Conservation (phyloP, 37 sponge, comb jelly and placozoan species). For the Beroe forskalii region DNA sequence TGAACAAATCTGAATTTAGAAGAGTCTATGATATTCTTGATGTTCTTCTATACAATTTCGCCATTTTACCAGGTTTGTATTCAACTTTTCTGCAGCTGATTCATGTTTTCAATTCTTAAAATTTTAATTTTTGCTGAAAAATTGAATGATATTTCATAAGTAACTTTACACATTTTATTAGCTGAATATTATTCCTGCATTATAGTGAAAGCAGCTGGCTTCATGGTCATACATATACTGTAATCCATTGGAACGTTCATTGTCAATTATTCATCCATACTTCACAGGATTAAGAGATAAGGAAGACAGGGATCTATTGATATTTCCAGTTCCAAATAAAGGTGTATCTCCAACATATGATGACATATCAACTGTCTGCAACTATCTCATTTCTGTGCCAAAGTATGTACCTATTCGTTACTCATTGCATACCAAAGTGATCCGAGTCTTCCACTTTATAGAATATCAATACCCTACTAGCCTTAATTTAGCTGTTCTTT, state of each 20-base stretch:
- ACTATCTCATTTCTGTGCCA: not conserved
- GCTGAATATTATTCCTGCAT: no score
- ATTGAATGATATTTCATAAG: not conserved
- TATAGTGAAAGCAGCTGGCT: no score
- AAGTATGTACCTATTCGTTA: not conserved
- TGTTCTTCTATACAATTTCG: constrained; percentile 2
- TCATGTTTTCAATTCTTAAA: not conserved
- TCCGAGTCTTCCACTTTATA: no score
- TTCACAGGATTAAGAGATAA: constrained; percentile 2
- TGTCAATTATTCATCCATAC: not conserved
- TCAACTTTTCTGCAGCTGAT: not conserved
- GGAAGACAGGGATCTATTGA: not conserved
- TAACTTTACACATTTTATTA: not conserved
- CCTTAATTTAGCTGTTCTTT: no score
- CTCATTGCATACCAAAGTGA: no score
- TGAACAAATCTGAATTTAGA: not conserved
- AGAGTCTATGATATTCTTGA: constrained; percentile 35
- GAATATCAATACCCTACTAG: no score
- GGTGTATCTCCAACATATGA: not conserved
- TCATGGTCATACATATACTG: no score
- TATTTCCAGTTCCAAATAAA: constrained; percentile 38
- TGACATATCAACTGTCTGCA: not conserved
- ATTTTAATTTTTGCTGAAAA: not conserved
- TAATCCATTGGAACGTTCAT: not conserved
- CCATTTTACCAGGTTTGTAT: constrained; percentile 18